phyloP scores from a whole-genome alignment of 2,797 vertebrate genomes.

The Triplophysa bombifrons region DNA sequence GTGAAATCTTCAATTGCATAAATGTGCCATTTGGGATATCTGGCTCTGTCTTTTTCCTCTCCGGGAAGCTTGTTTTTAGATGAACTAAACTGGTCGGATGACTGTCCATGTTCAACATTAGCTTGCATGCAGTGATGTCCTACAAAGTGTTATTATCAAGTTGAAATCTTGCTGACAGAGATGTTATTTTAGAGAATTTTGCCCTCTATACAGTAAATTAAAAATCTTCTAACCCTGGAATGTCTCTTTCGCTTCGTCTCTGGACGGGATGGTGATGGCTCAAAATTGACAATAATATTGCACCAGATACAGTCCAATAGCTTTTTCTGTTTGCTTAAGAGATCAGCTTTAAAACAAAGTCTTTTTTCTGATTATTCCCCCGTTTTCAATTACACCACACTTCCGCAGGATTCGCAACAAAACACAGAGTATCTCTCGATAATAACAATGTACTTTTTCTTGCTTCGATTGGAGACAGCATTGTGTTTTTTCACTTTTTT shows the following conservation, averaged over 20 bases:
- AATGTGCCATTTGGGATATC: slow-evolving; percentile 40
- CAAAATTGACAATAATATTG: slow-evolving; percentile 50
- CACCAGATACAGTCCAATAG: slow-evolving; percentile 58
- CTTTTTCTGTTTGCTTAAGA: slow-evolving; percentile 80
- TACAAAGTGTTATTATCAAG: too few species aligned
- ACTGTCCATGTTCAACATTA: background rate
- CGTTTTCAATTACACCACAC: slow-evolving; percentile 77
- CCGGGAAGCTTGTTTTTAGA: background rate
- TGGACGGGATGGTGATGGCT: slow-evolving; percentile 43
- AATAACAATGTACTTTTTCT: slow-evolving; percentile 34
- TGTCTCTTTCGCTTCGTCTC: slow-evolving; percentile 18
- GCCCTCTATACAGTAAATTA: background rate
- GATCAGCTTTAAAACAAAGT: slow-evolving; percentile 79
- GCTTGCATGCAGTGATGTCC: background rate
- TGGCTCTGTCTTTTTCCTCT: slow-evolving; percentile 31
- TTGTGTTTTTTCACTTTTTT: background rate
- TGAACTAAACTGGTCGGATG: background rate
- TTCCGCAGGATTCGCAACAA: slow-evolving; percentile 55
- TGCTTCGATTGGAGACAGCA: slow-evolving; percentile 39
- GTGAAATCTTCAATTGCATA: slow-evolving; percentile 42
- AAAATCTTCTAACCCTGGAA: slow-evolving; percentile 1
- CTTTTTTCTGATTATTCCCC: slow-evolving; percentile 76
- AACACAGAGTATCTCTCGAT: slow-evolving; percentile 27
- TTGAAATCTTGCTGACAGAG: background rate
- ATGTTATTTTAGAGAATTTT: background rate